These are phyloP conservation scores for Dicyrtomina minuta DNA, from an alignment of 2,888 invertebrate genomes.

Conservation along the genomic window DNA sequence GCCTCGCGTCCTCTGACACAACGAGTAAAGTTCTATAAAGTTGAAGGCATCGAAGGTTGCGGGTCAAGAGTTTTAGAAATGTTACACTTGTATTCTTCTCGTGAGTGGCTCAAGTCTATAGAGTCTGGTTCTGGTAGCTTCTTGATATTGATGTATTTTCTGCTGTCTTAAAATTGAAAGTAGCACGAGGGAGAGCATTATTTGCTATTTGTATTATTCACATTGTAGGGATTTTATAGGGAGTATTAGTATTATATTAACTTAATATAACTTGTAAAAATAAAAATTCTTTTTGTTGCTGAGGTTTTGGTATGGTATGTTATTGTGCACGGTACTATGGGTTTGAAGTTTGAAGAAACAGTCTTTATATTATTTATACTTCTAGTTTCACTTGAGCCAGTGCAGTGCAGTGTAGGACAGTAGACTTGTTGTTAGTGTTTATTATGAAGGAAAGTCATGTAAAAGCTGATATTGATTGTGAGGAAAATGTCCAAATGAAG, in stretches of 20 bases:
- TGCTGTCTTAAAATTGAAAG: background rate
- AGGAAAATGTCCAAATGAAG: slow-evolving; percentile 15
- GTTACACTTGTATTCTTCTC: background rate
- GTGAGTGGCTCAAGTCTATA: slow-evolving; percentile 1
- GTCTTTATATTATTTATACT: too few species aligned
- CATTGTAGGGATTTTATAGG: background rate
- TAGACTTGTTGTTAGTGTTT: background rate
- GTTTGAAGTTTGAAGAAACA: too few species aligned
- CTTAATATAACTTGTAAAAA: slow-evolving; percentile 13
- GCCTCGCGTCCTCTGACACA: background rate
- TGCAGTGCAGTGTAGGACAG: background rate
- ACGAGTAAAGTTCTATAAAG: too few species aligned
- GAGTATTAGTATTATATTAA: slow-evolving; percentile 16
- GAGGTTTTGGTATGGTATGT: too few species aligned
- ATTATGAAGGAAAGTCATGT: background rate
- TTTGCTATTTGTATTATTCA: background rate
- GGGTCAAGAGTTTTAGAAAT: background rate
- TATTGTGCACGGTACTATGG: too few species aligned
- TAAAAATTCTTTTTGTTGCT: too few species aligned
- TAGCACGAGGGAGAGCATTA: slow-evolving; percentile 22
- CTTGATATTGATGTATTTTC: background rate
- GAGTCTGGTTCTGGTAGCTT: too few species aligned
- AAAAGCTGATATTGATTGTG: background rate
- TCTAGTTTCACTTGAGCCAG: too few species aligned
- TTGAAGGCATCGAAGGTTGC: background rate